Evolutionary conservation across 2,113 vertebrate genomes (phyloP), one percentile per base, ranked within the genome.

Genomic region (Petromus typicus): DNA sequence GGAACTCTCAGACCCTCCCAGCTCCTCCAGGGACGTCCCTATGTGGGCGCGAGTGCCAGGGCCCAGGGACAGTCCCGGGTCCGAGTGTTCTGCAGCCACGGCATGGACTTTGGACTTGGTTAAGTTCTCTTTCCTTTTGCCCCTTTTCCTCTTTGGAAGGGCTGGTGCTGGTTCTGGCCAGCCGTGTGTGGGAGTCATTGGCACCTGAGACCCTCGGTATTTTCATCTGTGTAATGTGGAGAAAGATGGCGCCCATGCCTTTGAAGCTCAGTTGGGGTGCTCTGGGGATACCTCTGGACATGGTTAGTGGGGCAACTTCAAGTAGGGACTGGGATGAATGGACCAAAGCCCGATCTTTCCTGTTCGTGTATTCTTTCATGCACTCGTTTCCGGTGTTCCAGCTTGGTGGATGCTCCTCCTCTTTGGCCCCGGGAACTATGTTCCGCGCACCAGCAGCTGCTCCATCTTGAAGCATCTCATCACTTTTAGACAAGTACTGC

Each of bases 51-150:
- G 32, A 20, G n/a, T 76, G 43, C 79, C 20, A 27, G 91, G 73
- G 16, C 63, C 20, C 30, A 71, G 73, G 67, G 80, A 45, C 37
- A 89, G 61, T 12, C n/a, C 48, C 2, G 0, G 64, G 64, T 54
- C 57, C 30, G 43, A 37, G 73, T 27, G 34, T 37, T 73, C 54
- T 88, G 64, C 48, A 93, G 56, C 34, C 45, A 10, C 64, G 20
- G 32, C 56, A 73, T 11, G 45, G 64, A 91, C 94, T 91, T 81
- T 93, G 88, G 88, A 76, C 84, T 76, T 40, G 66, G 43, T 45
- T 78, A 63, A 32, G 27, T 48, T 14, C 4, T 8, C 11, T 8
- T 59, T 59, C 48, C 8, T 12, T 2, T 4, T 3, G 14, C 17
- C n/a, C 14, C 12, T 6, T 51, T 57, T 61, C 43, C 54, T 86